Percentiles rank a stretch among this genome's conserved stretches.
phyloP scores from a whole-genome alignment of 1,140 invertebrate genomes.

The Drosophila carrolli region DNA sequence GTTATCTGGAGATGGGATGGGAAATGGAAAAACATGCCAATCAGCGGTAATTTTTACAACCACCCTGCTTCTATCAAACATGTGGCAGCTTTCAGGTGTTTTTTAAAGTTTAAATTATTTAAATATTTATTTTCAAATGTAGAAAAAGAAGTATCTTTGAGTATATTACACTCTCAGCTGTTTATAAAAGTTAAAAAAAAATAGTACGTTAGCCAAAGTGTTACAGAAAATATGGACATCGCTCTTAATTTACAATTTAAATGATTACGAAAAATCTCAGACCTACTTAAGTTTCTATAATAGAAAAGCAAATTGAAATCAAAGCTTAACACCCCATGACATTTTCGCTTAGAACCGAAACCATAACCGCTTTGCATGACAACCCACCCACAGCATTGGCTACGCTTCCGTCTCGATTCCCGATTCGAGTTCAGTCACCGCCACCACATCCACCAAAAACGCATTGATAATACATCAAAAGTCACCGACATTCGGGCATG shows the following conservation, averaged over 20 bases:
- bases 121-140: background rate
- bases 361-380: conserved; percentile 57
- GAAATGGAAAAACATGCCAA: background rate
- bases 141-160: too few species aligned
- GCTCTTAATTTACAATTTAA: too few species aligned
- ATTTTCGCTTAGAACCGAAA: conserved; percentile 12
- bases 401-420: conserved; percentile 29
- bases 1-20: background rate
- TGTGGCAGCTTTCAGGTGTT: background rate
- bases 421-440: conserved; percentile 28
- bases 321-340: background rate
- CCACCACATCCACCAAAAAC: conserved; percentile 53
- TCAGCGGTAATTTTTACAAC: conserved; percentile 50
- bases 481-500: conserved; percentile 49
- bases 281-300: too few species aligned
- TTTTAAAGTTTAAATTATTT: background rate
- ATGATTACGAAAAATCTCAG: too few species aligned
- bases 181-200: too few species aligned
- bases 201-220: too few species aligned
- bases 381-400: conserved; percentile 50
- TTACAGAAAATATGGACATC: too few species aligned
- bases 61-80: background rate
- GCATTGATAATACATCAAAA: conserved; percentile 69
- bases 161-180: too few species aligned
- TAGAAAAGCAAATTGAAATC: background rate